A percentile compares a stretch with the other conserved stretches of the same genome.
phyloP scores from a whole-genome alignment of 2,888 invertebrate species.

The Watsonalla binaria region DNA sequence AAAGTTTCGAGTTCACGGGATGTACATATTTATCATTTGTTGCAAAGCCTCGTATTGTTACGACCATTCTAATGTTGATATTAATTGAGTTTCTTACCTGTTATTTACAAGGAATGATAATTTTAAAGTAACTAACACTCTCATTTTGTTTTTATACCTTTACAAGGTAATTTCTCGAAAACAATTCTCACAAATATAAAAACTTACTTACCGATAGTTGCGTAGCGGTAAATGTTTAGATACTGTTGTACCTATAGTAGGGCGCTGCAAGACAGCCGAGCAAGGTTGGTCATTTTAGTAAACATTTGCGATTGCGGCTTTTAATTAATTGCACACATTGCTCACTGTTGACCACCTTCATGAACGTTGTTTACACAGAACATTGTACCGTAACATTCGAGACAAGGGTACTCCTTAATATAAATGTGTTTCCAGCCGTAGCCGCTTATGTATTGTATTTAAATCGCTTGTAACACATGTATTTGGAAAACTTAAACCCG shows the following conservation, averaged over 20 bases:
- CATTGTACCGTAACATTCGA: neutral
- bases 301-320: conserved; percentile 38
- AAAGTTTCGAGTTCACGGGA: too few relatives aligned
- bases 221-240: neutral
- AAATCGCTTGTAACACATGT: neutral
- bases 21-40: too few relatives aligned
- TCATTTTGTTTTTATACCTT: too few relatives aligned
- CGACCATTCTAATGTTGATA: too few relatives aligned
- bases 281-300: conserved; percentile 14
- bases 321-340: conserved; percentile 42
- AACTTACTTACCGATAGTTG: neutral
- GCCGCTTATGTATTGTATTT: neutral
- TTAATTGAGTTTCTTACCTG: too few relatives aligned
- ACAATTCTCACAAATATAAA: neutral
- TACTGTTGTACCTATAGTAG: too few relatives aligned
- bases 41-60: too few relatives aligned
- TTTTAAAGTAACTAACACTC: too few relatives aligned
- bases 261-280: neutral
- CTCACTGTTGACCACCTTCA: conserved; percentile 22
- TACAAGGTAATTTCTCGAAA: too few relatives aligned
- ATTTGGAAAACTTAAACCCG: too few relatives aligned
- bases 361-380: neutral
- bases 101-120: too few relatives aligned
- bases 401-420: neutral
- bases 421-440: neutral